Evolutionary conservation across 2,888 invertebrate genomes (phyloP), one percentile per base, ranked within the genome.

Genomic region (Callyntrura guangdongensis): DNA sequence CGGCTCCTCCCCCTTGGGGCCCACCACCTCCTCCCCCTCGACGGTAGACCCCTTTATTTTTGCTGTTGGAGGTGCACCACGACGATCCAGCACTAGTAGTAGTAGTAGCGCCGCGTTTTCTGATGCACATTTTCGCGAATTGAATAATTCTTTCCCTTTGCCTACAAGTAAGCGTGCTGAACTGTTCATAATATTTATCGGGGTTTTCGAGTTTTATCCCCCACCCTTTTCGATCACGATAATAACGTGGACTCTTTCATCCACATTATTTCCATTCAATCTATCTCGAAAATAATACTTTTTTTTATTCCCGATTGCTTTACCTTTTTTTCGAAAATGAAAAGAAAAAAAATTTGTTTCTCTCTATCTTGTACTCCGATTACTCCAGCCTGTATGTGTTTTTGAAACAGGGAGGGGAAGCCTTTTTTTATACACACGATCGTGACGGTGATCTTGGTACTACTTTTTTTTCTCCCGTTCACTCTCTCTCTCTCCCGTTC

Each of bases 381-480:
- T 74, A 5, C 45, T 74, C 49, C 36, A 36, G 14, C 45, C 9
- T 8, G 67, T 82, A 64, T 61, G 47, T 82, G 53, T 53, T 25
- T 45, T 84, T 84, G 84, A 69, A 84, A 84, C 84, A 84, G 84
- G 84, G 84, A 84, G 84, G 84, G 84, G 84, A 84, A 84, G 84
- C 53, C 84, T 84, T 53, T 45, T 20, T 72, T 72, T 72, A 45
- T 64, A 59, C 17, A 47, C 47, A 17, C 72, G 64, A 64, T 64
- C 64, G 72, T 72, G 72, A 72, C 47, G 72, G 47, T 72, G 72
- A 72, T 72, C 72, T 72, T 64, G 64, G 64, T 64, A 64, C 64
- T 64, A 64, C 22, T 64, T 64, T 64, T 22, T 8, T 64, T n/a
- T 69, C 11, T 36, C 36, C 36, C n/a, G n/a, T n/a, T 36, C 36